Conservation (phyloP, 2,113 vertebrate genomes). For the Pterocles orientalis region DNA sequence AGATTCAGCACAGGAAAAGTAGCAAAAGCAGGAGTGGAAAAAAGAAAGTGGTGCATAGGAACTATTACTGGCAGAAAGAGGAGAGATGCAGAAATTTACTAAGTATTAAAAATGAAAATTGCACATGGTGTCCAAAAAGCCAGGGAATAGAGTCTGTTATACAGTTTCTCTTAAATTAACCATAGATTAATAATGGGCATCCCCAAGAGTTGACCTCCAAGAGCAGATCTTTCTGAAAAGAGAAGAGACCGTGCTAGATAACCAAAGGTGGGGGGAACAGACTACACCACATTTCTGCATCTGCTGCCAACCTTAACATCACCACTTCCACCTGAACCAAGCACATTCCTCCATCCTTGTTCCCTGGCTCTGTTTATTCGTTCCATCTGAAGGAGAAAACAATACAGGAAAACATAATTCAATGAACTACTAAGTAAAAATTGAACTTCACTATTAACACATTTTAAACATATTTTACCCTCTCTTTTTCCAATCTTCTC, state of each 20-base stretch:
- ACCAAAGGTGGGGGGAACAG: neutral
- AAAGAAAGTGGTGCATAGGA: neutral
- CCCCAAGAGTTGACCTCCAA: neutral
- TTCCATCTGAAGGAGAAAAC: constrained; percentile 82
- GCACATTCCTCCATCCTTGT: constrained; percentile 94
- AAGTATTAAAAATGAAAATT: neutral
- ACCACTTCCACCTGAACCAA: constrained; percentile 87
- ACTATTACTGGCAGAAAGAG: neutral
- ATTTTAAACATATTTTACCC: constrained; percentile 75
- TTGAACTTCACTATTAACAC: constrained; percentile 1
- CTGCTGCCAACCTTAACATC: constrained; percentile 80
- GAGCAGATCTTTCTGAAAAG: constrained; percentile 10
- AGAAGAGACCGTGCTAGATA: neutral
- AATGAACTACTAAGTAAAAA: constrained; percentile 47
- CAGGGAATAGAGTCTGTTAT: neutral
- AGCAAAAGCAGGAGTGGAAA: neutral
- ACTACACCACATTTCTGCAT: constrained; percentile 36
- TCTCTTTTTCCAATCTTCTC: constrained; percentile 90
- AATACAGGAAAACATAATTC: constrained; percentile 67
- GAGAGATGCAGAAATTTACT: neutral
- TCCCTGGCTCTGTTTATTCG: constrained; percentile 95
- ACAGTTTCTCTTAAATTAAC: neutral
- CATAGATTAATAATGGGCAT: neutral
- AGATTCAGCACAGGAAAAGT: neutral
- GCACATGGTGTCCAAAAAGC: neutral